Evolutionary conservation across 2,888 invertebrate genomes (phyloP), one percentile per base, ranked within the genome.

Genomic region (Sarcophaga variegata): DNA sequence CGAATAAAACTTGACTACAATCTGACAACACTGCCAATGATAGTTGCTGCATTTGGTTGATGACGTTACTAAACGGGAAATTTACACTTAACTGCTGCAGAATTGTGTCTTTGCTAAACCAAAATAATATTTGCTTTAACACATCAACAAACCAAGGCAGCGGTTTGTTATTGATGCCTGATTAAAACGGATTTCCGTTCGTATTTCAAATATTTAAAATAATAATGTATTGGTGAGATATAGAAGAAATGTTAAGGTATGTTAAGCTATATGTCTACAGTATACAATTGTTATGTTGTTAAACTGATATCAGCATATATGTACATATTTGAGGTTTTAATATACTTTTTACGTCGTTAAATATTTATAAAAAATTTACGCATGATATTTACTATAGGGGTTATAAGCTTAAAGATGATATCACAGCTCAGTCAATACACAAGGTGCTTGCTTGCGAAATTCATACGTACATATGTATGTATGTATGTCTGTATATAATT

Each of bases 111-210:
- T 25, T 25, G 25, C 64, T 64, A 64, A 49, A 49, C 14, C 11
- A 17, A n/a, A 45, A 20, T 22, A 49, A 5, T 47, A 12, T 20
- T 47, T 10, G 17, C 12, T 54, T 20, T 20, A 49, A 11, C 17
- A 27, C 22, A 59, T 45, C 4, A 17, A 63, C 62, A 74, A 74
- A 74, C 74, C 74, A 45, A 45, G 27, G 64, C 49, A 64, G 64
- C 64, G 75, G 64, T 10, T 37, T 37, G 8, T 47, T 64, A 62
- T 22, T 64, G 14, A 6, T 27, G 17, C 0, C 14, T 49, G 12
- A 49, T 20, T 2, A n/a, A n/a, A 45, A 17, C 25, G 64, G 47
- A 22, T 17, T n/a, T 67, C 66, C 45, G 66, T 45, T 67, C 37
- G 37, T 2, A 37, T 37, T 37, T 37, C 37, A 37, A 37, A 6